These are phyloP conservation scores for Eutrigla gurnardus DNA, from an alignment of 2,797 vertebrate species.

Conservation along the genomic window DNA sequence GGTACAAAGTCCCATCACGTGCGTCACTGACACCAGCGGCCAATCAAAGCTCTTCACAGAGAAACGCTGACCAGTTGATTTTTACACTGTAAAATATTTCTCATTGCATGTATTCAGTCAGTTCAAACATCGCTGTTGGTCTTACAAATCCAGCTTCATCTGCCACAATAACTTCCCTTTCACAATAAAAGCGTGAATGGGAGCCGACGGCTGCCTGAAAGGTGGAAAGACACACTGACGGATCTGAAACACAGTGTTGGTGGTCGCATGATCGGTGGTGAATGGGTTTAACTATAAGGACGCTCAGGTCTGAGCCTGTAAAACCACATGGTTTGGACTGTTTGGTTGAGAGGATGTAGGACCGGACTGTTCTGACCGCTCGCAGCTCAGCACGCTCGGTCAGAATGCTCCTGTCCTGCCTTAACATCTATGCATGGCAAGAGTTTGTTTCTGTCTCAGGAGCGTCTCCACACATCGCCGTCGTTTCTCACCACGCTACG, in stretches of 20 bases:
- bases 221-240: not conserved
- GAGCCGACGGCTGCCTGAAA: not conserved
- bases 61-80: too few species aligned
- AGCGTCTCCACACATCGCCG: not conserved
- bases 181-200: not conserved
- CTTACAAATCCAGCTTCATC: too few species aligned
- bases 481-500: not conserved
- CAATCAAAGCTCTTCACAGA: not conserved
- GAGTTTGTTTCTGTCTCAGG: conserved; percentile 36
- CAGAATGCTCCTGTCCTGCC: conserved; percentile 33
- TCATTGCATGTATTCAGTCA: too few species aligned
- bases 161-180: too few species aligned
- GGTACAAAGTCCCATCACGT: not conserved
- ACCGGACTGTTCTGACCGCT: too few species aligned
- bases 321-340: not conserved
- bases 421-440: conserved; percentile 58
- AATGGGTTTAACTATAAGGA: not conserved
- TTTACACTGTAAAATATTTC: too few species aligned
- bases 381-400: not conserved
- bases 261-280: not conserved
- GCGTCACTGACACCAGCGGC: not conserved
- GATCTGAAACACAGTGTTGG: not conserved
- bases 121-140: not conserved
- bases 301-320: not conserved
- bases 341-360: too few species aligned